These are phyloP conservation scores for Aurelia coerulea DNA, from an alignment of 30 jellyfish, hydroid and myxozoan genomes.

Conservation along the genomic window DNA sequence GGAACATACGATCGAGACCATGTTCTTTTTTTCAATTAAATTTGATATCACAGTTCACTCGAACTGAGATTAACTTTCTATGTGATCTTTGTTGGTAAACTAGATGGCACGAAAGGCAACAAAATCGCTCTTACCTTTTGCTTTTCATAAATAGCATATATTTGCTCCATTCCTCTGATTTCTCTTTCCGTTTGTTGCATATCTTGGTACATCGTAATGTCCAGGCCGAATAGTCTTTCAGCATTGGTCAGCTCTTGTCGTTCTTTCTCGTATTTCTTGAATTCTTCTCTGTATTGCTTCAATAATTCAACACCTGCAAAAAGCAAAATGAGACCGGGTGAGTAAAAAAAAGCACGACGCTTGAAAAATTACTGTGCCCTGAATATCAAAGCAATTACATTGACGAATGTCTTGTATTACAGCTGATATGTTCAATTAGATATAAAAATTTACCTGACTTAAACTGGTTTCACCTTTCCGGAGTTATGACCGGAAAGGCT, in stretches of 20 bases:
- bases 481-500: too few relatives aligned
- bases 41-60: too few relatives aligned
- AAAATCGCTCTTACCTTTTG: conserved; percentile 62
- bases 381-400: neutral
- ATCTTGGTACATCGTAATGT: conserved; percentile 86
- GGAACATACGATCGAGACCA: too few relatives aligned
- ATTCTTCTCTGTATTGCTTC: conserved; percentile 76
- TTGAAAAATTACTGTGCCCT: neutral
- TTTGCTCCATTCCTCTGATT: conserved; percentile 78
- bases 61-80: too few relatives aligned
- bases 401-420: neutral
- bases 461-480: too few relatives aligned
- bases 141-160: conserved; percentile 75
- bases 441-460: too few relatives aligned
- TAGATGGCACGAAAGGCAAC: neutral
- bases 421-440: too few relatives aligned
- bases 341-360: neutral
- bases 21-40: too few relatives aligned
- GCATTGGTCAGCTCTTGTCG: conserved; percentile 96
- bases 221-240: conserved; percentile 83
- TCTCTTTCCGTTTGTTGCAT: conserved; percentile 89
- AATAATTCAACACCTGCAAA: conserved; percentile 70
- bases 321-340: neutral
- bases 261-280: conserved; percentile 64
- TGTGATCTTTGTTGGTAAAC: too few relatives aligned